These are phyloP conservation scores for Drosophila triauraria DNA, from an alignment of 1,140 invertebrate species.

Conservation along the genomic window DNA sequence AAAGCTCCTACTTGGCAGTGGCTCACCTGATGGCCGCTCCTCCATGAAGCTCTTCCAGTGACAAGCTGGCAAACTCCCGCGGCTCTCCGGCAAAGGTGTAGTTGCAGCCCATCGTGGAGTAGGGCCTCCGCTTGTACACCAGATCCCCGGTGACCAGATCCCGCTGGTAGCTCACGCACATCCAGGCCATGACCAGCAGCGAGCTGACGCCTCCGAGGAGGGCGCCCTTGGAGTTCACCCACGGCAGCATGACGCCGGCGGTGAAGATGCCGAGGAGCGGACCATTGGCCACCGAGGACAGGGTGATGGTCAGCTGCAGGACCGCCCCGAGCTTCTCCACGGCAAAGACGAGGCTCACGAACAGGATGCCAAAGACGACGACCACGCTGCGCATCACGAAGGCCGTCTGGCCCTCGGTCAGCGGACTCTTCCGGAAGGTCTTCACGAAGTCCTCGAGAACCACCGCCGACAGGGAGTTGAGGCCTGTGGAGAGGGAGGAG, in stretches of 20 bases:
- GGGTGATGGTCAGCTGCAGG: slow-evolving; percentile 88
- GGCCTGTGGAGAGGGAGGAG: slow-evolving; percentile 94
- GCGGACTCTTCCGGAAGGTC: slow-evolving; percentile 87
- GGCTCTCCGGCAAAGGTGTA: slow-evolving; percentile 85
- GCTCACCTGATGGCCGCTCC: slow-evolving; percentile 45
- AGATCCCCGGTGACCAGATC: slow-evolving; percentile 88
- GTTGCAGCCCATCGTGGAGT: slow-evolving; percentile 90
- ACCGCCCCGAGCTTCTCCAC: slow-evolving; percentile 89
- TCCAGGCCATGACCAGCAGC: slow-evolving; percentile 92
- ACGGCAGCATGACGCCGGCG: slow-evolving; percentile 92
- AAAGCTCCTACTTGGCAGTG: no score
- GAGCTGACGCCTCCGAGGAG: slow-evolving; percentile 90
- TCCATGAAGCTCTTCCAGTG: slow-evolving; percentile 34
- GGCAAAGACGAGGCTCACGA: slow-evolving; percentile 87
- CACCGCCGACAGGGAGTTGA: slow-evolving; percentile 96
- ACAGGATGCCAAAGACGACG: slow-evolving; percentile 88
- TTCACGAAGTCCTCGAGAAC: slow-evolving; percentile 93
- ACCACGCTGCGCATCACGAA: slow-evolving; percentile 90
- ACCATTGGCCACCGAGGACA: slow-evolving; percentile 90
- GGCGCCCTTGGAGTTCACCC: slow-evolving; percentile 91
- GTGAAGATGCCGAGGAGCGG: slow-evolving; percentile 92
- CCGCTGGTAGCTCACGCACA: slow-evolving; percentile 92
- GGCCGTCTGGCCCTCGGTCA: slow-evolving; percentile 88
- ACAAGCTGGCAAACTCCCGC: slow-evolving; percentile 46
- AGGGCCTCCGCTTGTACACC: slow-evolving; percentile 88